Evolutionary conservation across 2,888 invertebrate genomes (phyloP).

Genomic region (Sycophila texana): DNA sequence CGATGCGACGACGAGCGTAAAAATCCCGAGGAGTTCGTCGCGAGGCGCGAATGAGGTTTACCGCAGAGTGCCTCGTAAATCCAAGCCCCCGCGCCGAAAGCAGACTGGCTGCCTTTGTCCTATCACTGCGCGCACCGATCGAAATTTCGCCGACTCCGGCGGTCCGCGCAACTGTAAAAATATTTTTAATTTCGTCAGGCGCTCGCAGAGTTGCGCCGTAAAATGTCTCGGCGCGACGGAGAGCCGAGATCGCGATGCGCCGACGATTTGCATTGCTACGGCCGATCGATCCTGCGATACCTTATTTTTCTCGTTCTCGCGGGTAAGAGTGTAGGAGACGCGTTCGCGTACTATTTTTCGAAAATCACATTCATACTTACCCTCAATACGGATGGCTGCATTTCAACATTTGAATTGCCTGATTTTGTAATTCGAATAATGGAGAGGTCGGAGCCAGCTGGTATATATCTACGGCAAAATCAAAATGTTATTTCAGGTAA

Average conservation of each 20-base stretch:
- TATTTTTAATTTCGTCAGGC: constrained; percentile 47
- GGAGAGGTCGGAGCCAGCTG: too few relatives aligned
- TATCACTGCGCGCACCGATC: constrained; percentile 28
- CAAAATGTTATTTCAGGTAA: not conserved
- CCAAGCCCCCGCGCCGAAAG: not conserved
- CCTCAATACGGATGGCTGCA: not conserved
- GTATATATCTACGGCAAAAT: too few relatives aligned
- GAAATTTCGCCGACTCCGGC: constrained; percentile 7
- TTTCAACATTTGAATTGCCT: not conserved
- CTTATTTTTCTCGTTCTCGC: too few relatives aligned
- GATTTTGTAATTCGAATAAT: too few relatives aligned
- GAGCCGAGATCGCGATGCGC: not conserved
- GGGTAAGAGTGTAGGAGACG: not conserved
- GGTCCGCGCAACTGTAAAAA: constrained; percentile 32
- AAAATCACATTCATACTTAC: constrained; percentile 44
- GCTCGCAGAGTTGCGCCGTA: not conserved
- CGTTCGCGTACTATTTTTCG: constrained; percentile 39
- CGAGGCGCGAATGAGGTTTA: constrained; percentile 46
- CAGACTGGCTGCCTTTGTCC: constrained; percentile 13
- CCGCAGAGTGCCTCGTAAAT: constrained; percentile 55
- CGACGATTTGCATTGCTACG: constrained; percentile 50
- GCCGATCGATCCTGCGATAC: constrained; percentile 11
- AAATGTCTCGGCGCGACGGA: not conserved
- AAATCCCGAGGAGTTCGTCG: constrained; percentile 20
- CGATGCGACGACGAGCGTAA: constrained; percentile 45